Conservation (phyloP, 2,797 vertebrate genomes). For the Amblyraja radiata region DNA sequence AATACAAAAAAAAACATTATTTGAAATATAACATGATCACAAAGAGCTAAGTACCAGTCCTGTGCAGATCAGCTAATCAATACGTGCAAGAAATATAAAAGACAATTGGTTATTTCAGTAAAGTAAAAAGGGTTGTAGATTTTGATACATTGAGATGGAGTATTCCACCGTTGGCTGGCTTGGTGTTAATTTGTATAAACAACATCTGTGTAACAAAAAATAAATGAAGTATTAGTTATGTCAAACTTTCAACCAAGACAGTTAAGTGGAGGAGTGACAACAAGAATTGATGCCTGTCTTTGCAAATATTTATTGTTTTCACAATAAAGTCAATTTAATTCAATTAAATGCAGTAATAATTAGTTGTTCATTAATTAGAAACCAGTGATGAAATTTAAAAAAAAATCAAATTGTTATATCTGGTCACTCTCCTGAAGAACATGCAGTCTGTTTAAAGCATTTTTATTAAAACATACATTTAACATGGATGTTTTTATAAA, state of each 20-base stretch:
- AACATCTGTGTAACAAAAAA: not conserved
- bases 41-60: not conserved
- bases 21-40: not conserved
- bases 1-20: constrained; percentile 40
- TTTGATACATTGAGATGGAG: not conserved
- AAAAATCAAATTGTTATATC: not conserved
- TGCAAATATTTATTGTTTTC: not conserved
- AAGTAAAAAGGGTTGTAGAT: not conserved
- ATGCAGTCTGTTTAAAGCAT: constrained; percentile 2
- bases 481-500: not conserved
- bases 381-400: not conserved
- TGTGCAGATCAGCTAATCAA: not conserved
- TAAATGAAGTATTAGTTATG: not conserved
- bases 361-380: not conserved
- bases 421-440: constrained; percentile 5
- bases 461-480: constrained; percentile 24
- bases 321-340: not conserved
- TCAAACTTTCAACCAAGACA: not conserved
- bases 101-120: constrained; percentile 29
- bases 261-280: not conserved
- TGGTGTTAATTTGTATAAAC: not conserved
- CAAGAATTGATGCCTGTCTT: not conserved
- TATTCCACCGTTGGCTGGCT: not conserved
- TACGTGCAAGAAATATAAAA: not conserved
- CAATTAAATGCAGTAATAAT: not conserved